phyloP scores from a whole-genome alignment of 1,140 invertebrate genomes.

The Gonatopus flavifemur region DNA sequence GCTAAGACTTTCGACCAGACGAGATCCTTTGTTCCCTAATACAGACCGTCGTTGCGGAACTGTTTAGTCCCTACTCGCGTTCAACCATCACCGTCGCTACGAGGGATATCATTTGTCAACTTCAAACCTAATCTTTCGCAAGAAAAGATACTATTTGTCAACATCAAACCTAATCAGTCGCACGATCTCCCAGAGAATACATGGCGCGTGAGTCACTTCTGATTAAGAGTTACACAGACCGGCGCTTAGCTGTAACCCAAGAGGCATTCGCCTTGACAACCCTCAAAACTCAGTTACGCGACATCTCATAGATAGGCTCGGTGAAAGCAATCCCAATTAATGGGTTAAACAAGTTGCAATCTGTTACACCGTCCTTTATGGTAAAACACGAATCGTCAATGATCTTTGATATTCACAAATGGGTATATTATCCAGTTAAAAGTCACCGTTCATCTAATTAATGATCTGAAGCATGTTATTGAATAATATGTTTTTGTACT shows the following conservation, averaged over 20 bases:
- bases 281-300: conserved; percentile 15
- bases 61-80: no score
- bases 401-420: no score
- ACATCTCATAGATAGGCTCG: background rate
- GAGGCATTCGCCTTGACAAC: conserved; percentile 5
- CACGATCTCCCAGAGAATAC: background rate
- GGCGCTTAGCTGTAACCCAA: no score
- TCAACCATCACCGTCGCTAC: no score
- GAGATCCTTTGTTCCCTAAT: no score
- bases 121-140: background rate
- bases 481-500: no score
- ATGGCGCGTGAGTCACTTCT: conserved; percentile 1
- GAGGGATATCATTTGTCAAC: background rate
- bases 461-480: no score
- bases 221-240: background rate
- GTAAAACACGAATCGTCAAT: no score
- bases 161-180: background rate
- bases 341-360: conserved; percentile 20
- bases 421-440: no score
- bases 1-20: no score
- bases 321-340: conserved; percentile 18
- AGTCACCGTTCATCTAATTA: no score
- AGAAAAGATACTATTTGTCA: conserved; percentile 2
- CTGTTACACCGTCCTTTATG: conserved; percentile 8
- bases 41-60: no score